These are phyloP conservation scores for Apomyelois bistriatella DNA, from an alignment of 2,888 invertebrate genomes.

Conservation along the genomic window DNA sequence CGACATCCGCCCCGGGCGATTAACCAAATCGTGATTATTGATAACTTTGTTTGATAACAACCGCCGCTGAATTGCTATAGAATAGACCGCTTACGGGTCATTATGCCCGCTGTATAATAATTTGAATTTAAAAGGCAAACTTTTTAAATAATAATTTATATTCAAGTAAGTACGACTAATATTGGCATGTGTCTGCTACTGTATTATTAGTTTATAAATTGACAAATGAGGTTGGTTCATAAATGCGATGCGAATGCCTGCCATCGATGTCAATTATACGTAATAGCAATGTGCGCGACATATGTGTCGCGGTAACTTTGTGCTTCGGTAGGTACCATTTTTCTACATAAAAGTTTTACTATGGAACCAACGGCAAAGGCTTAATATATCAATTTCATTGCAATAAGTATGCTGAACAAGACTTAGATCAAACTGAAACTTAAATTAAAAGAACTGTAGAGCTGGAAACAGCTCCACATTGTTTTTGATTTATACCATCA, in stretches of 20 bases:
- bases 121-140: background rate
- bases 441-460: too few relatives aligned
- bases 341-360: conserved; percentile 62
- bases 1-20: conserved; percentile 55
- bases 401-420: background rate
- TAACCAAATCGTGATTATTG: conserved; percentile 74
- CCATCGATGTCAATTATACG: conserved; percentile 59
- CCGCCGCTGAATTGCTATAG: conserved; percentile 16
- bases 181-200: conserved; percentile 36
- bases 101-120: background rate
- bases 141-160: background rate
- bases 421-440: too few relatives aligned
- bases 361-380: conserved; percentile 18
- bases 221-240: conserved; percentile 60
- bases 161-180: conserved; percentile 8
- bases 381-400: background rate
- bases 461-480: too few relatives aligned
- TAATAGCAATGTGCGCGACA: conserved; percentile 55
- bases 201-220: conserved; percentile 67
- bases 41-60: conserved; percentile 60
- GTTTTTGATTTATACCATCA: too few relatives aligned
- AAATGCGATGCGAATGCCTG: conserved; percentile 48
- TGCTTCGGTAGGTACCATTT: conserved; percentile 57
- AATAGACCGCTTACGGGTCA: conserved; percentile 22
- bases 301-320: conserved; percentile 60